Evolutionary conservation across 1,140 invertebrate genomes (phyloP).

Genomic region (Drosophila athabasca): DNA sequence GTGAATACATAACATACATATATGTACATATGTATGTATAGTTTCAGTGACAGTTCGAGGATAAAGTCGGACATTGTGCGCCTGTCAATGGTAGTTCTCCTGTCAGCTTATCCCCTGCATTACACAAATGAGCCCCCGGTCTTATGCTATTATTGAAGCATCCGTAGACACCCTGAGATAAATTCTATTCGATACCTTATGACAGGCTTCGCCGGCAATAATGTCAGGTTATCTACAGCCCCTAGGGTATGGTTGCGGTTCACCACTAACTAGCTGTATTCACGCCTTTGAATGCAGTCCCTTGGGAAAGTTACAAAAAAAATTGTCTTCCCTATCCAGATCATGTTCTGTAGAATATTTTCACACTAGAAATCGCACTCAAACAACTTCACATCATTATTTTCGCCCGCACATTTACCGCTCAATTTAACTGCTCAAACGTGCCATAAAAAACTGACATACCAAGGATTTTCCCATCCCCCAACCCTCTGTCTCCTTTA

Average conservation of each 20-base stretch:
- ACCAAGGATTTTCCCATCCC: neutral
- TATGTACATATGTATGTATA: too few relatives aligned
- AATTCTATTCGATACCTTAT: neutral
- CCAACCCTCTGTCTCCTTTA: conserved; percentile 10
- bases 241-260: too few relatives aligned
- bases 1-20: too few relatives aligned
- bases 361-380: neutral
- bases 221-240: too few relatives aligned
- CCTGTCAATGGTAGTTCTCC: conserved; percentile 10
- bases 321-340: neutral
- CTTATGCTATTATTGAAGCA: conserved; percentile 16
- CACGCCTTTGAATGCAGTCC: neutral
- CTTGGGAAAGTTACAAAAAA: neutral
- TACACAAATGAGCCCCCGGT: conserved; percentile 20
- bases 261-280: conserved; percentile 38
- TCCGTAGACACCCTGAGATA: conserved; percentile 5
- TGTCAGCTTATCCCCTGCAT: conserved; percentile 15
- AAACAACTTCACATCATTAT: conserved; percentile 5
- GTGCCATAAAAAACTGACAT: conserved; percentile 34
- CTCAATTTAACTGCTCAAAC: conserved; percentile 32
- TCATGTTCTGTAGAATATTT: too few relatives aligned
- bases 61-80: conserved; percentile 5
- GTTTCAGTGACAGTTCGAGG: conserved; percentile 9
- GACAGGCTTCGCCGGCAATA: too few relatives aligned
- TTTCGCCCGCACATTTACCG: conserved; percentile 20